Evolutionary conservation across 2,797 vertebrate genomes (phyloP).

Genomic region (Falco naumanni): DNA sequence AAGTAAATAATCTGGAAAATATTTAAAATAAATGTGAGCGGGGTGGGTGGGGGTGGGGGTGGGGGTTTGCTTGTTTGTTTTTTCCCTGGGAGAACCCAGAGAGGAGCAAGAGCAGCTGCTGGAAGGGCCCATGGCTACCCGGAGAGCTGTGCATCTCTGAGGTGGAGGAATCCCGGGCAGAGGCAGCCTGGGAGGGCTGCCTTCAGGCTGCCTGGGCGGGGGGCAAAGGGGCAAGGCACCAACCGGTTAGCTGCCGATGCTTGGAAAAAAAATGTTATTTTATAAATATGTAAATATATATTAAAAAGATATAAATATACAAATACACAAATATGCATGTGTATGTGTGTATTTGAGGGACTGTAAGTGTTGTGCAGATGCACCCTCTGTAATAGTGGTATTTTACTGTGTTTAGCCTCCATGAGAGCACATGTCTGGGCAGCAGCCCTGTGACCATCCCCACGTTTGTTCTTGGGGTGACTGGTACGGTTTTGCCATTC

Average conservation of each 20-base stretch:
- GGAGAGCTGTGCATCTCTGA: rapidly evolving
- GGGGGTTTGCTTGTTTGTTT: background rate
- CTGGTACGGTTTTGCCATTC: background rate
- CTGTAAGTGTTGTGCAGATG: background rate
- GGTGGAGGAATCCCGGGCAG: background rate
- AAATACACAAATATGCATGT: rapidly evolving
- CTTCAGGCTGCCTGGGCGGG: background rate
- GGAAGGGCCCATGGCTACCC: background rate
- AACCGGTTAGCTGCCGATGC: rapidly evolving
- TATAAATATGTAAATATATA: too few relatives aligned
- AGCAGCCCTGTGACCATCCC: background rate
- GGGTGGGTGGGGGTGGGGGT: background rate
- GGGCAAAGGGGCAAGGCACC: background rate
- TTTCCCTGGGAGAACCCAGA: background rate
- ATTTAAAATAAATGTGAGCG: slow-evolving; percentile 80
- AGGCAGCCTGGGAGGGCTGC: rapidly evolving
- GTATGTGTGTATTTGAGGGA: too few relatives aligned
- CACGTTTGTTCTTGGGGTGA: rapidly evolving
- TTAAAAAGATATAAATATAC: too few relatives aligned
- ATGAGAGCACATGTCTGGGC: background rate
- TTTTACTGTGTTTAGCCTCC: background rate
- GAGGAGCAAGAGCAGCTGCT: background rate
- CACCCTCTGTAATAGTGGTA: background rate
- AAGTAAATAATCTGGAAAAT: slow-evolving; percentile 86
- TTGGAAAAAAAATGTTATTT: background rate